Conservation (phyloP, 2,797 vertebrate species). For the Taenioides sp. region DNA sequence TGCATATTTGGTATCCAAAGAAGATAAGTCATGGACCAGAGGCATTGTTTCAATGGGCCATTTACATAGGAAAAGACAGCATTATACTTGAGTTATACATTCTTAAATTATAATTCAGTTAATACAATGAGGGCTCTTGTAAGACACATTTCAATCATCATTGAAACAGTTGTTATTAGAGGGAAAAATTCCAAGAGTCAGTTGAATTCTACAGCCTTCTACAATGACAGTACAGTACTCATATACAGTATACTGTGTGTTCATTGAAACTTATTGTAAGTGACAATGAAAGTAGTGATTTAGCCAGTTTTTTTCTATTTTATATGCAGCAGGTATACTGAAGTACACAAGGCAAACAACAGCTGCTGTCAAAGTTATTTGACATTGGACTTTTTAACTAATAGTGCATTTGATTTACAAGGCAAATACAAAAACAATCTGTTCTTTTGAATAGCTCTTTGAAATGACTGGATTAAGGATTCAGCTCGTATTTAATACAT, state of each 20-base stretch:
- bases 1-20: slow-evolving; percentile 61
- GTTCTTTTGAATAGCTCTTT: too few relatives aligned
- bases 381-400: too few relatives aligned
- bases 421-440: too few relatives aligned
- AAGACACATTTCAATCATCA: slow-evolving; percentile 57
- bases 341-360: too few relatives aligned
- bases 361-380: too few relatives aligned
- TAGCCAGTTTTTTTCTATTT: too few relatives aligned
- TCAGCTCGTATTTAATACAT: neutral
- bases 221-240: neutral
- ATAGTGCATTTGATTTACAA: too few relatives aligned
- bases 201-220: neutral
- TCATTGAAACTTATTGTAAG: too few relatives aligned
- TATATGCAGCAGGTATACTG: too few relatives aligned
- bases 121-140: slow-evolving; percentile 50
- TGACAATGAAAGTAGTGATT: too few relatives aligned
- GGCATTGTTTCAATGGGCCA: slow-evolving; percentile 59
- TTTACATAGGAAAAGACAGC: slow-evolving; percentile 51
- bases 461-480: too few relatives aligned
- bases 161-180: slow-evolving; percentile 14
- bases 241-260: neutral
- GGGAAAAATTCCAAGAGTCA: neutral
- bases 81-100: slow-evolving; percentile 69
- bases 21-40: slow-evolving; percentile 63
- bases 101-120: slow-evolving; percentile 68